Evolutionary conservation across 2,797 vertebrate species (phyloP), one percentile per base, ranked within the genome.

Genomic region (Smutsia gigantea): DNA sequence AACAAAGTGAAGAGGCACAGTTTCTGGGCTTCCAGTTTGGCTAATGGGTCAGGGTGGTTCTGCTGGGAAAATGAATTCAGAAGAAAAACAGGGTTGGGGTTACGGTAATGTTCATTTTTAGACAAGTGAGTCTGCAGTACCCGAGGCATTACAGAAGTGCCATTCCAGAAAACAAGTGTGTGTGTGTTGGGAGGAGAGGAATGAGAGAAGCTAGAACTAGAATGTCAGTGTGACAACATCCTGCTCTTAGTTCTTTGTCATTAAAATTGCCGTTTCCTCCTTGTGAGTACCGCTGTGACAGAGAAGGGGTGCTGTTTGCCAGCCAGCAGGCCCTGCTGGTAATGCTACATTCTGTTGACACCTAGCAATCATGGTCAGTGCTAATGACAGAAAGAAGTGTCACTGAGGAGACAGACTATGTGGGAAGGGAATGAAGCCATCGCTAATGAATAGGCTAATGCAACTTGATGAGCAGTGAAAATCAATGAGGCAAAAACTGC

Each of bases 401-500:
- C 86, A 68, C 51, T 95, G 74, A 84, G 88, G 72, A 94, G 95
- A 69, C 29, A 84, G 86, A 92, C 4, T 87, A 68, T 59, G 25
- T 53, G 88, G 66, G 82, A 53, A 94, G 63, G 64, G 57, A 84
- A 89, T 84, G 74, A 94, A 97, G 97, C 59, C n/a, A 49, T 97
- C 79, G n/a, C 49, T 93, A 78, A 87, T 74, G 78, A 95, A 63
- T 14, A 96, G 86, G 69, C 84, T 96, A 94, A 96, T 94, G 93
- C 79, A 83, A 93, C 63, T 84, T 17, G 88, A 95, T 79, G 89
- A 96, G 51, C 91, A 81, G 90, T 69, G 91, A 86, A 92, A 96
- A 96, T 77, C 91, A 97, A 87, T 89, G 94, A 95, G 88, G 95
- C 90, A 90, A 94, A 90, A 89, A 71, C 31, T 5, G 17, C 61